phyloP scores from a whole-genome alignment of 2,797 vertebrate species.

The Dicrostonyx torquatus region DNA sequence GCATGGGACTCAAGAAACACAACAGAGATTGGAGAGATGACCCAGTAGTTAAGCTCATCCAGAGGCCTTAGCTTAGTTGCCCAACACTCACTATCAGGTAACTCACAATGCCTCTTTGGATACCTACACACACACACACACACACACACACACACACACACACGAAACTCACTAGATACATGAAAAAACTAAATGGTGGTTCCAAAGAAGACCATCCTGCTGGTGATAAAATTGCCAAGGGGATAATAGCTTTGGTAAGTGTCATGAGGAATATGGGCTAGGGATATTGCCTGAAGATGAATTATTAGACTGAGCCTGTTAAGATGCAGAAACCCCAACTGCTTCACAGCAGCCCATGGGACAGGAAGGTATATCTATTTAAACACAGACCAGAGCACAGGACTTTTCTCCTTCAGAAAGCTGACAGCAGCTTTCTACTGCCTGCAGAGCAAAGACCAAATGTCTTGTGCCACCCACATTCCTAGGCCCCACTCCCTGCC shows the following conservation, averaged over 20 bases:
- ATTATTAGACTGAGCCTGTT: background rate
- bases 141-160: background rate
- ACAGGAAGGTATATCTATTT: background rate
- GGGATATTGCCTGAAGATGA: background rate
- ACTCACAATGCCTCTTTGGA: background rate
- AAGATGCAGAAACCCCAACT: background rate
- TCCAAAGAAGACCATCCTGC: background rate
- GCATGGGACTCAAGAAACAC: background rate
- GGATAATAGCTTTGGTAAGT: background rate
- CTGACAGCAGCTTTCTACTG: background rate
- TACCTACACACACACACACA: background rate
- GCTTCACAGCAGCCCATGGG: background rate
- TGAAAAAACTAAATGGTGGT: background rate
- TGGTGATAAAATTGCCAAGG: background rate
- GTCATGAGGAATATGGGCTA: background rate
- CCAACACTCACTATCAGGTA: background rate
- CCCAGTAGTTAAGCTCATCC: background rate
- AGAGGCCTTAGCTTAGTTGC: background rate
- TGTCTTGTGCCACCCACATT: no score
- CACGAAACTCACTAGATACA: background rate
- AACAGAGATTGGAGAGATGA: background rate
- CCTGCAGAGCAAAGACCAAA: background rate
- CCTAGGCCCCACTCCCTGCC: background rate
- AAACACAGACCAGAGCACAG: background rate
- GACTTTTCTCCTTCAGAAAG: background rate